These are phyloP conservation scores for Harmothoe impar DNA, from an alignment of 2,888 invertebrate species.

Conservation along the genomic window DNA sequence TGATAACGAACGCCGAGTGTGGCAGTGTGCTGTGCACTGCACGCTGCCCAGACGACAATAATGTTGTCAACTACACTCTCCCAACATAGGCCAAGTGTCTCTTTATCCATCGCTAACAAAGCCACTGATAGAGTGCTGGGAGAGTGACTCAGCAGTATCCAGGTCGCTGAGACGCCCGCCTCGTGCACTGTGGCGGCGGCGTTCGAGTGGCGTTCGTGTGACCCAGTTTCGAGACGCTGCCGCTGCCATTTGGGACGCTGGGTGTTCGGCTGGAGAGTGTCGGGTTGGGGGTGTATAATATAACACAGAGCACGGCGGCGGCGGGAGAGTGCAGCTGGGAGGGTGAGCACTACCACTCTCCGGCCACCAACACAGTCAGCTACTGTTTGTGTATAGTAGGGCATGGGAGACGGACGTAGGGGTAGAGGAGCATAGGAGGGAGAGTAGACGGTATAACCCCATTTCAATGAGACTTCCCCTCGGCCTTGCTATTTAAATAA, in stretches of 20 bases:
- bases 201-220: constrained; percentile 14
- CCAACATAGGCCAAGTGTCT: background rate
- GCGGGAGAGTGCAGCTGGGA: background rate
- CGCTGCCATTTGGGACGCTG: background rate
- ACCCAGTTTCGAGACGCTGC: background rate
- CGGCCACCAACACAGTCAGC: background rate
- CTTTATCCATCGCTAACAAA: too few relatives aligned
- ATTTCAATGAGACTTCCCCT: too few relatives aligned
- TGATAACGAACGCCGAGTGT: too few relatives aligned
- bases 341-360: background rate
- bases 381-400: background rate
- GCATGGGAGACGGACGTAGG: background rate
- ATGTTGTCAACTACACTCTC: background rate
- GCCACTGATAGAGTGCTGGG: background rate
- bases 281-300: background rate
- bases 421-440: background rate
- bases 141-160: constrained; percentile 12
- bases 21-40: too few relatives aligned
- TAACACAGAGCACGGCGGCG: background rate
- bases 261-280: background rate
- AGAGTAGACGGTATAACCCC: too few relatives aligned
- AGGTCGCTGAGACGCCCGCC: constrained; percentile 10
- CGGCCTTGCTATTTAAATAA: too few relatives aligned
- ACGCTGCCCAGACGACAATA: too few relatives aligned
- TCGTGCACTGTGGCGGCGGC: background rate